phyloP scores from a whole-genome alignment of 35 echinoderm and acorn worm genomes.

The Amphiura filiformis region DNA sequence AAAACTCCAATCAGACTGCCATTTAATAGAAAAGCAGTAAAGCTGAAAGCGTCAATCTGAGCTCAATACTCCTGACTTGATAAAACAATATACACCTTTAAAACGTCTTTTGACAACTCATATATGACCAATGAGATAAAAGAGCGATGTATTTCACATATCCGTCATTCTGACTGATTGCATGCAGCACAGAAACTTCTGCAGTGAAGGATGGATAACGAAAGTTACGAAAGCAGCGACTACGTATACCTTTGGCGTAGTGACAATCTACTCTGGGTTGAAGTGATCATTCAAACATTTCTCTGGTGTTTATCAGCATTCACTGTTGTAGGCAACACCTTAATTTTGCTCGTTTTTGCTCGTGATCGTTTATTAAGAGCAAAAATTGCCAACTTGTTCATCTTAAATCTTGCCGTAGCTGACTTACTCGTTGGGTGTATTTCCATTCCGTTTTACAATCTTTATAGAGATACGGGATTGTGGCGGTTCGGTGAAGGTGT shows the following conservation, averaged over 20 bases:
- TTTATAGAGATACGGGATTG: neutral
- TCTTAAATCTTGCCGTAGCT: neutral
- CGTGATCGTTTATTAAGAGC: neutral
- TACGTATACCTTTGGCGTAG: neutral
- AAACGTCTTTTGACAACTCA: too few species aligned
- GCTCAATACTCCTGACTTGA: too few species aligned
- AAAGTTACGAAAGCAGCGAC: too few species aligned
- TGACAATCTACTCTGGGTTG: neutral
- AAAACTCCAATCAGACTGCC: too few species aligned
- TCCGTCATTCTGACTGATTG: too few species aligned
- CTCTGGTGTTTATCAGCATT: neutral
- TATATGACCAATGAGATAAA: too few species aligned
- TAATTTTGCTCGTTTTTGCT: neutral
- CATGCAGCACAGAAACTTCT: too few species aligned
- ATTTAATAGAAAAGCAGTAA: too few species aligned
- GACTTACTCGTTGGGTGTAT: neutral
- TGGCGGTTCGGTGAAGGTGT: neutral
- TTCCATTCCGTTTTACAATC: neutral
- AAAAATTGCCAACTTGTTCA: neutral
- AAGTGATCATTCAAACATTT: neutral
- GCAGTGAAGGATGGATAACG: too few species aligned
- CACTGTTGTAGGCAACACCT: neutral
- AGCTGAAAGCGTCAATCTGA: too few species aligned
- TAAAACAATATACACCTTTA: too few species aligned
- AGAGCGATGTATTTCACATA: too few species aligned